Conservation (phyloP, 1,140 invertebrate species). For the Penaeus indicus region DNA sequence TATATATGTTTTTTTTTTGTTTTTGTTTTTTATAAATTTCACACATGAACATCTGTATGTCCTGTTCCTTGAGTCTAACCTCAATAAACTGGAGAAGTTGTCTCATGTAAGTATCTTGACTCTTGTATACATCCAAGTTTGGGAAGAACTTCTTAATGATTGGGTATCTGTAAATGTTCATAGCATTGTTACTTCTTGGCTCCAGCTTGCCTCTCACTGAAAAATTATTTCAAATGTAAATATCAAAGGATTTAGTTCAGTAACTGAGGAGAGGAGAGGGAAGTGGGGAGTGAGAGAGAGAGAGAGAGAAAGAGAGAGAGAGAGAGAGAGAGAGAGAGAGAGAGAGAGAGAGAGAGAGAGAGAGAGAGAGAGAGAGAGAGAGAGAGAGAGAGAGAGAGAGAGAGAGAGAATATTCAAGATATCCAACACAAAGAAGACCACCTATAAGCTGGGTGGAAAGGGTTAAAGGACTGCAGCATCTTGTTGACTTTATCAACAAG, state of each 20-base stretch:
- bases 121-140: slow-evolving; percentile 31
- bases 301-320: no score
- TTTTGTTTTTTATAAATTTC: not conserved
- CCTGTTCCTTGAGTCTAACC: not conserved
- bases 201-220: no score
- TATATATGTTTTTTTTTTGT: no score
- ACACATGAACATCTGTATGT: not conserved
- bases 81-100: slow-evolving; percentile 39
- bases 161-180: not conserved
- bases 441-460: slow-evolving; percentile 41
- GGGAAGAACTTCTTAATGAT: slow-evolving; percentile 50
- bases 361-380: no score
- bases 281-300: no score
- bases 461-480: slow-evolving; percentile 41
- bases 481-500: slow-evolving; percentile 47
- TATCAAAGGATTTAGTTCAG: no score
- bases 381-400: no score
- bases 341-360: no score
- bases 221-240: no score
- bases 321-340: no score
- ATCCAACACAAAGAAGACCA: not conserved
- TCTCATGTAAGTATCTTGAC: slow-evolving; percentile 30
- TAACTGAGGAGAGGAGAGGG: no score
- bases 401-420: no score
- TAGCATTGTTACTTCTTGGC: not conserved